Evolutionary conservation across 2,113 vertebrate genomes (phyloP), one percentile per base, ranked within the genome.

Genomic region (Myiagra hebetior): DNA sequence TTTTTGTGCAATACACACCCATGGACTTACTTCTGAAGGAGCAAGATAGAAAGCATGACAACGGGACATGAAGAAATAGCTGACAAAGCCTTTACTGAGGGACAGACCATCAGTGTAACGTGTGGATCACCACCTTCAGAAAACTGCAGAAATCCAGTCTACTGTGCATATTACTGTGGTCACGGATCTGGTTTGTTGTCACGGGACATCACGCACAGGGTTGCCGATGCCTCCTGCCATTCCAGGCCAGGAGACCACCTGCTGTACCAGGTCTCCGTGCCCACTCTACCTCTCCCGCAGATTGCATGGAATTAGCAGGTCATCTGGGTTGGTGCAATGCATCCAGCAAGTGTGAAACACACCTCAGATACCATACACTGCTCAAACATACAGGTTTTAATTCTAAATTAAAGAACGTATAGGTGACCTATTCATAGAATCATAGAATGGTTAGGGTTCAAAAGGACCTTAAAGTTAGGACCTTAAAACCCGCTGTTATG

Each of bases 171-270:
- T 57, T 50, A 20, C 26, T 73, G 35, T 72, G 27, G 2, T 50
- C 49, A 13, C 47, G 39, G 15, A 8, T 30, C 18, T 9, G 14
- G 7, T 21, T 21, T 0, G 5, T 6, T 59, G 28, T 20, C 28
- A 17, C 30, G 64, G 47, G 9, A 28, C 6, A 7, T 11, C 39
- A 50, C 0, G 3, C 0, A 0, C 11, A 42, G 21, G 4, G 7
- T 2, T 47, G 33, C 2, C 0, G 0, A 10, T 22, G 20, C 16
- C 37, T 75, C 16, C 72, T 59, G 67, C 26, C 18, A 33, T 60
- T 37, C 17, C 23, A 84, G 33, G 19, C 31, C 31, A 49, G 19
- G 21, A 62, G 8, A 75, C 13, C 35, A 46, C 19, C 27, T 44
- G 9, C n/a, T n/a, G 18, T 24, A 28, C 28, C 41, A 68, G 33